phyloP scores from a whole-genome alignment of 2,888 invertebrate genomes.

The Girardia tigrina region DNA sequence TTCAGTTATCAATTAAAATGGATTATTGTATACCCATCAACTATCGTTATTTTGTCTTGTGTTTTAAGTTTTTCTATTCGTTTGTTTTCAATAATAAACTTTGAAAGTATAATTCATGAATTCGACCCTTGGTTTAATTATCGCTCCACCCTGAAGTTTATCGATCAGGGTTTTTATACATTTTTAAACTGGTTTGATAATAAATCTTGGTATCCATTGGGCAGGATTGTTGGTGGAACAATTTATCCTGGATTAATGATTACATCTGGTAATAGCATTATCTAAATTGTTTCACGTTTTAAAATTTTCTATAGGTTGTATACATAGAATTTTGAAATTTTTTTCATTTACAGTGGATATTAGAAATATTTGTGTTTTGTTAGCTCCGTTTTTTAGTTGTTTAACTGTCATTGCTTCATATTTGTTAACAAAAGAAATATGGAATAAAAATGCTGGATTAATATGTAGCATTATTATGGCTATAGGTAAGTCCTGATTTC shows the following conservation, averaged over 20 bases:
- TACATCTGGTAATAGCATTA: conserved; percentile 73
- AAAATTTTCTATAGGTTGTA: neutral
- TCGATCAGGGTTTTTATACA: conserved; percentile 94
- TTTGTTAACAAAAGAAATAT: conserved; percentile 78
- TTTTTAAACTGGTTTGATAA: conserved; percentile 99
- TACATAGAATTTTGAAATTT: neutral
- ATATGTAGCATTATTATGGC: conserved; percentile 98
- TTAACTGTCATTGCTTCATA: conserved; percentile 73
- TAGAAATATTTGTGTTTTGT: conserved; percentile 89
- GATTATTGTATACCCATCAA: conserved; percentile 68
- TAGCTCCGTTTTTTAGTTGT: conserved; percentile 87
- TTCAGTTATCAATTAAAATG: conserved; percentile 49
- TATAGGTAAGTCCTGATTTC: conserved; percentile 56
- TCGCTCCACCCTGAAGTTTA: conserved; percentile 95
- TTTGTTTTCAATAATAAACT: conserved; percentile 91
- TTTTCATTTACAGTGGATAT: conserved; percentile 92
- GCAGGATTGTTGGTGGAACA: conserved; percentile 94
- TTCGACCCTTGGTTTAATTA: conserved; percentile 99
- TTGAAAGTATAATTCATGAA: conserved; percentile 99
- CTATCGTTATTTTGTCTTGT: conserved; percentile 82
- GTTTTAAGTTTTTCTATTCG: conserved; percentile 91
- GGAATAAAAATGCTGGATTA: conserved; percentile 85
- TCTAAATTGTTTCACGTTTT: neutral
- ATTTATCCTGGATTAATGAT: conserved; percentile 98
- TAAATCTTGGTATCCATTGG: conserved; percentile 94